Conservation (phyloP, 1,140 invertebrate species). For the Drosophila yakuba region DNA sequence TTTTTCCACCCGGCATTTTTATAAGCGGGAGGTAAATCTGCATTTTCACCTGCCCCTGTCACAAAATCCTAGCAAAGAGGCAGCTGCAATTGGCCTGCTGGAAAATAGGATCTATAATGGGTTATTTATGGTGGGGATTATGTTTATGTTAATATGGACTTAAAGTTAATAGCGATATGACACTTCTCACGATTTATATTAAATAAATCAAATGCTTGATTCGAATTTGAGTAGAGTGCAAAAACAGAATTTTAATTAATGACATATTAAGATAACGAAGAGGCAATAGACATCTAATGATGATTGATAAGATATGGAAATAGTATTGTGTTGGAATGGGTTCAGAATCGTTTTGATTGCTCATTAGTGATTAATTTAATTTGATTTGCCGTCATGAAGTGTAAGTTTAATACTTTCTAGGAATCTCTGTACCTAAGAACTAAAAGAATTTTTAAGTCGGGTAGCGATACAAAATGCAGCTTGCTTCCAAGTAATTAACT, state of each 20-base stretch:
- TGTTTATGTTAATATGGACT: conserved; percentile 35
- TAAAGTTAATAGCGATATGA: conserved; percentile 8
- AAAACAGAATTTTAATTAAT: too few relatives aligned
- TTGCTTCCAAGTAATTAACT: conserved; percentile 65
- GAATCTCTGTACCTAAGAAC: background rate
- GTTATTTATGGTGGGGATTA: conserved; percentile 32
- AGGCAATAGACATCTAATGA: background rate
- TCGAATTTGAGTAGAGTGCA: background rate
- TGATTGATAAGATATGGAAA: background rate
- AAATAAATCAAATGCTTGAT: background rate
- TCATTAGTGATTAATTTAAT: background rate
- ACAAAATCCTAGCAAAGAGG: conserved; percentile 26
- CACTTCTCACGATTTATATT: background rate
- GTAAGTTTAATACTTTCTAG: background rate
- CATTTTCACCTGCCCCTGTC: conserved; percentile 31
- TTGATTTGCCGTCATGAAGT: background rate
- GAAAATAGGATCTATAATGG: conserved; percentile 13
- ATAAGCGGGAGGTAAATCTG: conserved; percentile 28
- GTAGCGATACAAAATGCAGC: conserved; percentile 53
- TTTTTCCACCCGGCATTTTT: conserved; percentile 42
- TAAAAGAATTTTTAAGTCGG: conserved; percentile 11
- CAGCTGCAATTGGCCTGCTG: conserved; percentile 23
- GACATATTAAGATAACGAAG: background rate
- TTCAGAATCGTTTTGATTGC: background rate
- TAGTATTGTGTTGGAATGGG: background rate